A percentile compares a stretch with the other conserved stretches of the same genome.
Conservation (phyloP, 2,888 invertebrate genomes). For the Allolobophora icterica region DNA sequence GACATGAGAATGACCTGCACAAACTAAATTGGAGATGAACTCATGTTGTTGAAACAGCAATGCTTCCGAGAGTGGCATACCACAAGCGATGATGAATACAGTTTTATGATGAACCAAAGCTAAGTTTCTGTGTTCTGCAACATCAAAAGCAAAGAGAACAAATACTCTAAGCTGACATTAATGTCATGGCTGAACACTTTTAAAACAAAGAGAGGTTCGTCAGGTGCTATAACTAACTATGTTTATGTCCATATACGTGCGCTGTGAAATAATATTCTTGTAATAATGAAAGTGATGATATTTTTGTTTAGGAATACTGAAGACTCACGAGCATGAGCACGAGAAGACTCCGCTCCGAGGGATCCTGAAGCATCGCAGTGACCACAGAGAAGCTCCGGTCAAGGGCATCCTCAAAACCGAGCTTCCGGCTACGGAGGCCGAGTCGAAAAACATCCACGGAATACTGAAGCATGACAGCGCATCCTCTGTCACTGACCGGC, state of each 20-base stretch:
- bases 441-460: conserved; percentile 28
- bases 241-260: neutral
- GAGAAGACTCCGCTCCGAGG: neutral
- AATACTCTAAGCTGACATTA: neutral
- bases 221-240: neutral
- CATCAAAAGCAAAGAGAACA: neutral
- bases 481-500: conserved; percentile 19
- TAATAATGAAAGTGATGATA: neutral
- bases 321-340: neutral
- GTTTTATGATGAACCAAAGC: too few relatives aligned
- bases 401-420: conserved; percentile 13
- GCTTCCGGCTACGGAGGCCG: neutral
- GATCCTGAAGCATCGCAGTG: conserved; percentile 12
- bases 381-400: neutral
- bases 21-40: too few relatives aligned
- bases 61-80: too few relatives aligned
- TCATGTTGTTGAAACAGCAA: too few relatives aligned
- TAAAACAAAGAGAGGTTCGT: neutral
- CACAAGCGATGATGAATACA: too few relatives aligned
- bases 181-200: neutral
- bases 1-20: too few relatives aligned
- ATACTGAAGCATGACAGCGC: conserved; percentile 38
- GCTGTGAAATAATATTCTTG: neutral
- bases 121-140: neutral
- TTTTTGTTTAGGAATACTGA: conserved; percentile 18